A percentile compares a stretch with the other conserved stretches of the same genome.
Evolutionary conservation across 2,888 invertebrate genomes (phyloP).

Genomic region (Syrphus vitripennis): DNA sequence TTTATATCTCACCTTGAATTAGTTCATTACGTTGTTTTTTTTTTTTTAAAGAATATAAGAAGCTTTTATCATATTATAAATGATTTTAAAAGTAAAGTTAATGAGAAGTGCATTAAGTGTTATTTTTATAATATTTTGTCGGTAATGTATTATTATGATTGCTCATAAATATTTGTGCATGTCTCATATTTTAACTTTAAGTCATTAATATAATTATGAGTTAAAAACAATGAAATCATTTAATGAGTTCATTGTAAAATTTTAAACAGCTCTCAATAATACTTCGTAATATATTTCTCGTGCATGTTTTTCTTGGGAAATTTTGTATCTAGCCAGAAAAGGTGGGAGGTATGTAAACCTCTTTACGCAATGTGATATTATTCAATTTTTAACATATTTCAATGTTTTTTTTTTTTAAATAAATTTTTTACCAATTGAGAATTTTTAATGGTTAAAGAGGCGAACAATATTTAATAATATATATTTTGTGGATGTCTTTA

Average conservation of each 20-base stretch:
- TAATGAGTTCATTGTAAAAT: background rate
- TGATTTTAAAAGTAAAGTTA: background rate
- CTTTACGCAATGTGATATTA: too few species aligned
- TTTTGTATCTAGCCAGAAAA: background rate
- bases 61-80: background rate
- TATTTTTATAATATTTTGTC: background rate
- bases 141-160: background rate
- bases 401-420: too few species aligned
- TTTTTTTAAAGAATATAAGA: background rate
- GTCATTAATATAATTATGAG: too few species aligned
- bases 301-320: background rate
- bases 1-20: conserved; percentile 29
- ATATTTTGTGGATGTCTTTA: too few species aligned
- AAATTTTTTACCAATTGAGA: too few species aligned
- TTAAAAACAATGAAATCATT: background rate
- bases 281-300: too few species aligned
- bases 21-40: background rate
- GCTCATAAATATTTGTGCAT: too few species aligned
- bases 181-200: too few species aligned
- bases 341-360: background rate
- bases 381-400: too few species aligned
- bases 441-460: too few species aligned
- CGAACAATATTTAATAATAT: too few species aligned
- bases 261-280: background rate
- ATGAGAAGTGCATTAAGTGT: background rate